Conservation (phyloP, 2,797 vertebrate species). For the Enteromius fasciolatus region DNA sequence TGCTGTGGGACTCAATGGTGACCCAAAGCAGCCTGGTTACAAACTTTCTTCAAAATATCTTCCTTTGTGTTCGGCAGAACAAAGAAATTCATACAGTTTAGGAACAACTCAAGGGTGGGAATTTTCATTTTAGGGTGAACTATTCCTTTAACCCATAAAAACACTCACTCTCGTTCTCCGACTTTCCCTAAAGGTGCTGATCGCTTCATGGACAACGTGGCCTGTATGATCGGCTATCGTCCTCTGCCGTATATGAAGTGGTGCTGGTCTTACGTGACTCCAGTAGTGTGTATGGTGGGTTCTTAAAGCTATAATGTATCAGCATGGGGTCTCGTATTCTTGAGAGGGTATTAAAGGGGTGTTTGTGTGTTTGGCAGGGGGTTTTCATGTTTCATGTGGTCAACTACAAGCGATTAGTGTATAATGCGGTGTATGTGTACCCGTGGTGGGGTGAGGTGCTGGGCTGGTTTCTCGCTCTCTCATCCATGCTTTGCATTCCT, state of each 20-base stretch:
- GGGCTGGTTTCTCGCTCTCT: constrained; percentile 88
- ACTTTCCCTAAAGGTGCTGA: constrained; percentile 73
- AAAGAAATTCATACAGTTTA: too few species aligned
- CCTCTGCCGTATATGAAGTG: constrained; percentile 86
- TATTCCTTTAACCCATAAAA: neutral
- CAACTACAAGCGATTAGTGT: constrained; percentile 89
- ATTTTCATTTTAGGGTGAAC: too few species aligned
- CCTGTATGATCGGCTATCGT: constrained; percentile 85
- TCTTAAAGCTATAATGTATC: neutral
- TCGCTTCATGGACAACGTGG: constrained; percentile 84
- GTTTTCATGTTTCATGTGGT: constrained; percentile 91
- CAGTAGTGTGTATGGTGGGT: constrained; percentile 81
- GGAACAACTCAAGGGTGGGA: too few species aligned
- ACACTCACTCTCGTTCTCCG: neutral
- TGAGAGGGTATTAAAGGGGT: neutral
- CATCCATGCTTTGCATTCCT: constrained; percentile 93
- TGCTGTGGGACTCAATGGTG: too few species aligned
- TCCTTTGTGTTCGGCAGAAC: too few species aligned
- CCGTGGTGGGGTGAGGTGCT: constrained; percentile 88
- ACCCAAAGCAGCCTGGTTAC: too few species aligned
- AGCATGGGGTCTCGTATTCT: neutral
- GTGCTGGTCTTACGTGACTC: constrained; percentile 86
- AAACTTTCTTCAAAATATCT: too few species aligned
- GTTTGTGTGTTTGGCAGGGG: constrained; percentile 65
- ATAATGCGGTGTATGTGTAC: constrained; percentile 88